These are phyloP conservation scores for Orthonychiurus folsomi DNA, from an alignment of 2,888 invertebrate genomes.

Conservation along the genomic window DNA sequence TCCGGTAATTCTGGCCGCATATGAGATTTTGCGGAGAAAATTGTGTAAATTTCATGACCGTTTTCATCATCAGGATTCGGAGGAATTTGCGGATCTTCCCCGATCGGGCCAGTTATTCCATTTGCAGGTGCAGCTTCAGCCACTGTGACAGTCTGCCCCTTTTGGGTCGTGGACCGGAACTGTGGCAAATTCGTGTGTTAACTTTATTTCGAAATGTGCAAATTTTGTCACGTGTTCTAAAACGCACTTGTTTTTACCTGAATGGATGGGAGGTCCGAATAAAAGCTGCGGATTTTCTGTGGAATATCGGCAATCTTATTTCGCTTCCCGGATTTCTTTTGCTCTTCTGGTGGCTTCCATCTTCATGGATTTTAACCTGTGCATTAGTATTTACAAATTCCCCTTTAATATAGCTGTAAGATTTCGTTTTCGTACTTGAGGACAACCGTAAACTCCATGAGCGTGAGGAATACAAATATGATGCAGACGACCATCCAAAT, in stretches of 20 bases:
- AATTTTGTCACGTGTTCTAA: no score
- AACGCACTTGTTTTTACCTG: not conserved
- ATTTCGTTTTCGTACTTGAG: slow-evolving; percentile 35
- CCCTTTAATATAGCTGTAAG: not conserved
- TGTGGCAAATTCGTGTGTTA: no score
- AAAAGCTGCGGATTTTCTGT: not conserved
- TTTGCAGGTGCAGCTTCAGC: no score
- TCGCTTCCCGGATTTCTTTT: not conserved
- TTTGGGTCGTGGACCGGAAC: no score
- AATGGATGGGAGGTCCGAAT: not conserved
- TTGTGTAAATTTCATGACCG: not conserved
- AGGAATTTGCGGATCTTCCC: no score
- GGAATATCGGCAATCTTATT: not conserved
- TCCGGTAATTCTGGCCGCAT: no score
- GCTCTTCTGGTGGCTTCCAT: not conserved
- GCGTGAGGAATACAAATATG: slow-evolving; percentile 38
- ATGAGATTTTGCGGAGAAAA: not conserved
- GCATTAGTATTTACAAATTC: not conserved
- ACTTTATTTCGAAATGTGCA: no score
- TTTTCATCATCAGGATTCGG: not conserved
- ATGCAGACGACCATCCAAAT: slow-evolving; percentile 37
- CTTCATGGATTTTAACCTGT: not conserved
- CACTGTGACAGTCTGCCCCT: no score
- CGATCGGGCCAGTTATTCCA: no score
- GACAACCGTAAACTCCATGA: slow-evolving; percentile 38